These are phyloP conservation scores for Blera fallax DNA, from an alignment of 2,888 invertebrate species.

Conservation along the genomic window DNA sequence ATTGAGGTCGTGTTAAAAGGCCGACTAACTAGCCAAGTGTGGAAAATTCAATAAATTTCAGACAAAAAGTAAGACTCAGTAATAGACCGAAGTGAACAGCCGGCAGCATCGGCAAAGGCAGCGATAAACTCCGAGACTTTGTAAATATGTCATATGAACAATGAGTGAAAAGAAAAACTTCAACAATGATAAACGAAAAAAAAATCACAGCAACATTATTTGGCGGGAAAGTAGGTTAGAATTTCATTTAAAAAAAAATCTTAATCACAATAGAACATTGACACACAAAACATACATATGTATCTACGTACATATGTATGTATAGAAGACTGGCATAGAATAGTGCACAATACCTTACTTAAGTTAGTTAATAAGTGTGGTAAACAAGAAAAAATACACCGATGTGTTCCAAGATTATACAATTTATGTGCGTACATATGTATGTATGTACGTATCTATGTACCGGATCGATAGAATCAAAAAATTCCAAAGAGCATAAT, in stretches of 20 bases:
- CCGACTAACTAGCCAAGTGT: slow-evolving; percentile 5
- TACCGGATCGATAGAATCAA: too few relatives aligned
- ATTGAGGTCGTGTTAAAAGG: slow-evolving; percentile 27
- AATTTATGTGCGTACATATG: too few relatives aligned
- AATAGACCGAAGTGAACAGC: neutral
- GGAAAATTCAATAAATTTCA: neutral
- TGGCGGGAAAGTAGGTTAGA: slow-evolving; percentile 35
- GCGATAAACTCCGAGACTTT: neutral
- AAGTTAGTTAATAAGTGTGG: neutral
- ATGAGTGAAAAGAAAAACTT: slow-evolving; percentile 20
- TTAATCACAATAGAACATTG: neutral
- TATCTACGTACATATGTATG: neutral
- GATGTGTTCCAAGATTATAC: neutral
- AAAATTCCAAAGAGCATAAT: too few relatives aligned
- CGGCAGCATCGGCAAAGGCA: neutral
- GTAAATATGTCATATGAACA: slow-evolving; percentile 26
- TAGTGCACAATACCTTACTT: neutral
- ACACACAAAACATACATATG: neutral
- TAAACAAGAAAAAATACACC: neutral
- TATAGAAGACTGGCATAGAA: neutral
- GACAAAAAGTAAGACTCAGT: neutral
- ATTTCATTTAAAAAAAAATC: slow-evolving; percentile 11
- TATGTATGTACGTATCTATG: too few relatives aligned
- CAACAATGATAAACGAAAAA: neutral
- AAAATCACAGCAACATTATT: neutral